Base-by-base conservation (phyloP, 2,888 invertebrate species). In the Synanthedon formicaeformis region DNA sequence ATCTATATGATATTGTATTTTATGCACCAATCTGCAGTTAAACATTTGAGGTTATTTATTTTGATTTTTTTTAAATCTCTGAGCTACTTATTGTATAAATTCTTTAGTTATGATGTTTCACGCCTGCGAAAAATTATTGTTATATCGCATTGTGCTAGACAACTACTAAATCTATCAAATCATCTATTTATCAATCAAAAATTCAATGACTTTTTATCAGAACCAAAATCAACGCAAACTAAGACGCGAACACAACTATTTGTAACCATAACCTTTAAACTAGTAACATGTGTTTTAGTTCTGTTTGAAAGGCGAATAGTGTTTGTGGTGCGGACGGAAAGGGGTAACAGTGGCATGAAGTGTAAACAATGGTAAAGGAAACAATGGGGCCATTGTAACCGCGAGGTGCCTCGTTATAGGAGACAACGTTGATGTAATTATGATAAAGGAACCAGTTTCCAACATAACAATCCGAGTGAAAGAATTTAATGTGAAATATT, bases 381-480 rank as follows among this genome's bases (percentile, higher is more conserved):
- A 80, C 80, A 80, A 80, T 79, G 57, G 69, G 27, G 10, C 69
- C 65, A 79, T 80, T 80, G 79, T 79, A 63, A 61, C 64, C 67
- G 14, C 14, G n/a, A 34, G 23, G 50, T 34, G 18, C 34, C 13
- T 8, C 23, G 49, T 48, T 12, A 23, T 23, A 40, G n/a, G 41
- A 41, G 50, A 50, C 48, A 51, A 48, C 40, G 51, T 54, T 50
- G 60, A 60, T 60, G 58, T 59, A 61, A 61, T 63, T 59, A 60
- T 57, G 58, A 61, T 59, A 65, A 62, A 59, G 57, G 55, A 58
- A 52, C 52, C 55, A 49, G 49, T 45, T 45, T 14, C 13, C 45
- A 14, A 45, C 14, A 13, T 45, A 45, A 45, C 45, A 45, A 45
- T 6, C 13, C 5, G 45, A 13, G 45, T 45, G 45, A 45, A 45